Base-by-base conservation (phyloP, 2,888 invertebrate species). In the Neoaliturus tenellus region DNA sequence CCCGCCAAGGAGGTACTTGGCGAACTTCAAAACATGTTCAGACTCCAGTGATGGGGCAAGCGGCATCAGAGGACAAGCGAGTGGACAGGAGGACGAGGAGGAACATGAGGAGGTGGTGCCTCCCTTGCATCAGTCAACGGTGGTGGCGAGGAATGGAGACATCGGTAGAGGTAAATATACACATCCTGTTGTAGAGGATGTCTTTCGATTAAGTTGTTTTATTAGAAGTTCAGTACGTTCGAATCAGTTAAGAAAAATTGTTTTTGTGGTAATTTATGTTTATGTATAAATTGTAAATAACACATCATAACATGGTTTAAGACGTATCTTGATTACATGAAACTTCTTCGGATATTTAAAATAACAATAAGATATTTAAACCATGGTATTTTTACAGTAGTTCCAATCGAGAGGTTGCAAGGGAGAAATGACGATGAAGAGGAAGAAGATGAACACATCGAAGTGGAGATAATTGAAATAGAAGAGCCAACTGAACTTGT, bases 401-500 rank as follows among this genome's bases (percentile, higher is more conserved):
- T 96, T 23, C 96, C 96, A 12, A 94, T 96, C 91, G 96, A 96
- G 90, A 96, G 95, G 89, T 91, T 96, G 89, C 96, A 96, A 88
- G 81, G 92, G 90, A 88, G 87, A 82, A 92, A 92, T 69, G 92
- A 93, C 88, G 91, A 91, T 33, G 89, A 90, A 25, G 91, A 91
- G 5, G 92, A 92, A 73, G 89, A 90, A 28, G 91, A 92, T n/a
- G 94, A 95, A 87, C 95, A 95, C 80, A 88, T 89, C 95, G 94
- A 96, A 86, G 91, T 96, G 88, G 96, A 96, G 91, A 95, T 96
- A 86, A 94, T 96, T 87, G 96, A 96, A 91, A 94, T 96, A 10
- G 95, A 95, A 89, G 96, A 96, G 90, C 94, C 94, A 0, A 92
- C 95, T 87, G 96, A 96, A 90, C 96, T 95, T 14, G 97, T 97